Conservation (phyloP, 2,113 vertebrate genomes). For the Sinocyclocheilus rhinocerous region DNA sequence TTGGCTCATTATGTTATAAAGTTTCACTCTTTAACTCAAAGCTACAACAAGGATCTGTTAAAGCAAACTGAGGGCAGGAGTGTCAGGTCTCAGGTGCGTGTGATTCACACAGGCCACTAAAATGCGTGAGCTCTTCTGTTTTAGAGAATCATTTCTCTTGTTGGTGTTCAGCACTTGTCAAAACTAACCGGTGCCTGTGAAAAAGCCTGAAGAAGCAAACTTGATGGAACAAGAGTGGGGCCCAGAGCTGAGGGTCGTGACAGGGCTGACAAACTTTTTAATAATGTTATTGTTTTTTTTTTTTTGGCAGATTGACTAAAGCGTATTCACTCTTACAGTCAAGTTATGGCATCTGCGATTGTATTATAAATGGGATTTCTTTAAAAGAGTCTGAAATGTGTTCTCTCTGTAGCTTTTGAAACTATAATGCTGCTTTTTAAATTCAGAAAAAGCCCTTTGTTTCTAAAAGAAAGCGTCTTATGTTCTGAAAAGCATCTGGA, state of each 20-base stretch:
- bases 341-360: not conserved
- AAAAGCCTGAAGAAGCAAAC: constrained; percentile 22
- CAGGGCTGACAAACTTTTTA: not conserved
- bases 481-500: constrained; percentile 1
- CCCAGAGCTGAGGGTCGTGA: not conserved
- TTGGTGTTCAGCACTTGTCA: constrained; percentile 46
- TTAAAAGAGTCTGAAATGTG: not conserved
- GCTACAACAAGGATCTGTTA: not conserved
- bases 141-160: not conserved
- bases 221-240: not conserved
- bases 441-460: constrained; percentile 10
- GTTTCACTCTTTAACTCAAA: not conserved
- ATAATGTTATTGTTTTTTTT: not conserved
- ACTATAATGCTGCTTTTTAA: not conserved
- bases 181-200: constrained; percentile 53
- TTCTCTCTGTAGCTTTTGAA: not conserved
- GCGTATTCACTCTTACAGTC: not conserved
- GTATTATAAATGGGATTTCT: not conserved
- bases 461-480: not conserved
- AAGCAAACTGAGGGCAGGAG: not conserved
- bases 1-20: not conserved
- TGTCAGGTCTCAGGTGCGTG: constrained; percentile 14
- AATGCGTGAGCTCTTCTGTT: not conserved
- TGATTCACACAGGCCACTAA: not conserved
- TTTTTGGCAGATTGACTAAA: not conserved